phyloP scores from a whole-genome alignment of 2,113 vertebrate species.

The Etheostoma cragini region DNA sequence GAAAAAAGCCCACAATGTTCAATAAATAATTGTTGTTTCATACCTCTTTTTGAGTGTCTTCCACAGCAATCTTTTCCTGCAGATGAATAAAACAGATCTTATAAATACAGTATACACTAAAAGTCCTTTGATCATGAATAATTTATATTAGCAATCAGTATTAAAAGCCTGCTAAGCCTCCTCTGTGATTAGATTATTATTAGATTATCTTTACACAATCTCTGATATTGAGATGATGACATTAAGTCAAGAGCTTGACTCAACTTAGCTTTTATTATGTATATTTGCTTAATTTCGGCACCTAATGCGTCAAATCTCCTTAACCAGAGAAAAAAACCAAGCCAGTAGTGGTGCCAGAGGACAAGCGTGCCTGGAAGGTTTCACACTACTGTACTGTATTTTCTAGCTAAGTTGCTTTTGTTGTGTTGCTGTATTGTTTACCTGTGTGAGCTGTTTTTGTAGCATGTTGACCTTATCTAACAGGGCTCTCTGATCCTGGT shows the following conservation, averaged over 20 bases:
- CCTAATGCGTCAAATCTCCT: not conserved
- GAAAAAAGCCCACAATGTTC: not conserved
- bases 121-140: not conserved
- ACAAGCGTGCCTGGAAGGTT: not conserved
- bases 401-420: not conserved
- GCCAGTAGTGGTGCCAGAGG: no score
- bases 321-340: not conserved
- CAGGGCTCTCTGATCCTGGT: conserved; percentile 91
- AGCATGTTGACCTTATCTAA: conserved; percentile 89
- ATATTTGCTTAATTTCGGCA: not conserved
- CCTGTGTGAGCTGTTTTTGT: conserved; percentile 93
- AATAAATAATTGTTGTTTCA: conserved; percentile 4
- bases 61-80: conserved; percentile 91
- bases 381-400: not conserved
- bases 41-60: conserved; percentile 93
- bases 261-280: conserved; percentile 10
- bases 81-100: conserved; percentile 54
- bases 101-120: not conserved
- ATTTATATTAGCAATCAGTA: not conserved
- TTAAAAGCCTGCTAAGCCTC: not conserved
- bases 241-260: not conserved
- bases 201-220: not conserved
- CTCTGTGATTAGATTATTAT: not conserved
- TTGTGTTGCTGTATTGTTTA: conserved; percentile 55
- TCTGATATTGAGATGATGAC: not conserved